These are phyloP conservation scores for Sebastes hubbsi DNA, from an alignment of 2,797 vertebrate species.

Conservation along the genomic window DNA sequence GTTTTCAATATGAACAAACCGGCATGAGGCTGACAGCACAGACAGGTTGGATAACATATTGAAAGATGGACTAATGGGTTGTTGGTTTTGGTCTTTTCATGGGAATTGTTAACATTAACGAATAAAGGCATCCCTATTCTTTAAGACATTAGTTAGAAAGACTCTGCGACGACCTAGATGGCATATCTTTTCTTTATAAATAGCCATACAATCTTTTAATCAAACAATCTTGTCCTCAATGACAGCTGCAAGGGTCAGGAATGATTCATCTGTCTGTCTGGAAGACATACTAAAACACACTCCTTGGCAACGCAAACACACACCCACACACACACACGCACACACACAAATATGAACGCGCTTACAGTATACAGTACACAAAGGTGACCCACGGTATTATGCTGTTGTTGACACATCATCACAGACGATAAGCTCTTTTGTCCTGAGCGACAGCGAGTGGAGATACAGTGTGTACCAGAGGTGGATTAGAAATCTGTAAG, in stretches of 20 bases:
- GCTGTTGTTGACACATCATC: slow-evolving; percentile 37
- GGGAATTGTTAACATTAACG: background rate
- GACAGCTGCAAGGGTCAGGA: slow-evolving; percentile 6
- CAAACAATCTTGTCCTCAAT: background rate
- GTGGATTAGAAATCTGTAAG: slow-evolving; percentile 56
- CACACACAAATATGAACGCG: background rate
- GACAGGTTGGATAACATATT: background rate
- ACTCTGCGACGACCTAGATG: background rate
- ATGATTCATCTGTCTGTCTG: background rate
- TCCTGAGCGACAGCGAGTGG: slow-evolving; percentile 16
- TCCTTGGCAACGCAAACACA: slow-evolving; percentile 18
- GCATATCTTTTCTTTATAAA: background rate
- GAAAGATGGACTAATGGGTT: background rate
- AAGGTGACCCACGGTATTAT: slow-evolving; percentile 50
- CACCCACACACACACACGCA: background rate
- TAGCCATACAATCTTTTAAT: slow-evolving; percentile 10
- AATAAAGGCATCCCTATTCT: background rate
- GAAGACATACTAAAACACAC: background rate
- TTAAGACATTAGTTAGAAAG: background rate
- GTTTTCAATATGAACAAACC: background rate
- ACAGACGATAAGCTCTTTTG: slow-evolving; percentile 53
- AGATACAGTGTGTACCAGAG: slow-evolving; percentile 42
- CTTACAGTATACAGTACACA: background rate
- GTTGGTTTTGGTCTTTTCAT: background rate
- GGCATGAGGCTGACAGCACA: background rate